Evolutionary conservation across 2,888 invertebrate genomes (phyloP), one percentile per base, ranked within the genome.

Genomic region (Tenthredo scrophulariae): DNA sequence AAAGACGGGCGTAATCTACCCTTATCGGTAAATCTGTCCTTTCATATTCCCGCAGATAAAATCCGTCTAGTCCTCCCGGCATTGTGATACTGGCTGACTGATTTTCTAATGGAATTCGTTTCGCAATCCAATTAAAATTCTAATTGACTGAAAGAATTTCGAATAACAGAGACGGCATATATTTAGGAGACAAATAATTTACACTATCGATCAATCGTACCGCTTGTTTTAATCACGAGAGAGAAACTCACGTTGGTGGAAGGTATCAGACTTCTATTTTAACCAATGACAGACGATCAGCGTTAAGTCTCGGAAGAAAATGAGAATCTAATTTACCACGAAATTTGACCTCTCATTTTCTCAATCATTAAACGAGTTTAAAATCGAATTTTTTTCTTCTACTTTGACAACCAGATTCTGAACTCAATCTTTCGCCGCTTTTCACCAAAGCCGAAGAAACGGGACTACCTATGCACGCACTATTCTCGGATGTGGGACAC

Each of bases 401-500:
- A 15, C 2, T 67, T 33, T 67, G 18, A 65, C 65, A 65, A 3
- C 26, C 6, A 65, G 65, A 65, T 13, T 29, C 26, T 26, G 40
- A 37, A n/a, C 72, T 72, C 40, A 50, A 75, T 75, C 33, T 46
- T 46, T 29, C 50, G 1, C 54, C 62, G 10, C 62, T 40, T 80
- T 80, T 43, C 40, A n/a, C 18, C 37, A 43, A 58, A 80, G 9
- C 62, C 62, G 13, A 13, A 65, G 18, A 40, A 83, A 65, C 82
- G 40, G 18, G n/a, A n/a, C 62, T 46, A 46, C 46, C 46, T 54
- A 54, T 54, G 22, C 62, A 65, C 18, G 33, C 82, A 83, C 83
- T 83, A 83, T 83, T 83, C 67, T 83, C 67, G 67, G 65, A 83
- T 83, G 43, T 83, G 70, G 83, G 83, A 70, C 83, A 83, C 62